phyloP scores from a whole-genome alignment of 2,888 invertebrate species.

The Siphonodentalium dalli region DNA sequence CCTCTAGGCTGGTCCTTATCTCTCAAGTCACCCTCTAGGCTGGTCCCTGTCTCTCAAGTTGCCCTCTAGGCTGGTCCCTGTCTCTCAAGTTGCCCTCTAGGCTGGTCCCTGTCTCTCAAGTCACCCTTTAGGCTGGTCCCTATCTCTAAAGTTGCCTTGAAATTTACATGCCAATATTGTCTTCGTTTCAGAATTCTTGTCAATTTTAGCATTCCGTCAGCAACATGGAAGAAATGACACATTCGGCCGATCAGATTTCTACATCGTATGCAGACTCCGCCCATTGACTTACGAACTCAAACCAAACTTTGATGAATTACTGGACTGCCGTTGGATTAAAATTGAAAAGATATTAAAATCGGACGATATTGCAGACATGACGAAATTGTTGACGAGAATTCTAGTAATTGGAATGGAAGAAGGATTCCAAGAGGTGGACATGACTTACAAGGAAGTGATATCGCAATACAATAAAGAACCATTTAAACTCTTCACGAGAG shows the following conservation, averaged over 20 bases:
- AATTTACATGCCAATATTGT: background rate
- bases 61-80: no score
- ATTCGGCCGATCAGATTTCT: constrained; percentile 61
- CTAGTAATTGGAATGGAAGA: constrained; percentile 41
- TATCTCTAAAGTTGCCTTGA: no score
- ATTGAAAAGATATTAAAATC: constrained; percentile 38
- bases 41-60: no score
- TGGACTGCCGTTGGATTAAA: constrained; percentile 54
- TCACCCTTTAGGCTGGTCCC: no score
- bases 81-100: no score
- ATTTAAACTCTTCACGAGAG: constrained; percentile 43
- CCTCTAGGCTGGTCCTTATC: no score
- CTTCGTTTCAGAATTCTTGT: constrained; percentile 53
- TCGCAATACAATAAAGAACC: constrained; percentile 52
- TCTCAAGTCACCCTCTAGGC: no score
- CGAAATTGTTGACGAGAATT: constrained; percentile 38
- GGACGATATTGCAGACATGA: constrained; percentile 40
- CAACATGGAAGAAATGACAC: constrained; percentile 59
- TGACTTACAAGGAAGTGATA: constrained; percentile 39
- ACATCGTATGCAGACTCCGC: constrained; percentile 55
- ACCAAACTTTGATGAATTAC: constrained; percentile 53
- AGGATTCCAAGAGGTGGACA: constrained; percentile 52
- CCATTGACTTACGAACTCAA: constrained; percentile 51
- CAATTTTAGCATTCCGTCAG: constrained; percentile 57
- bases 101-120: no score